A percentile compares a stretch with the other conserved stretches of the same genome.
phyloP scores from a whole-genome alignment of 2,888 invertebrate genomes.

The Heliconius aoede region DNA sequence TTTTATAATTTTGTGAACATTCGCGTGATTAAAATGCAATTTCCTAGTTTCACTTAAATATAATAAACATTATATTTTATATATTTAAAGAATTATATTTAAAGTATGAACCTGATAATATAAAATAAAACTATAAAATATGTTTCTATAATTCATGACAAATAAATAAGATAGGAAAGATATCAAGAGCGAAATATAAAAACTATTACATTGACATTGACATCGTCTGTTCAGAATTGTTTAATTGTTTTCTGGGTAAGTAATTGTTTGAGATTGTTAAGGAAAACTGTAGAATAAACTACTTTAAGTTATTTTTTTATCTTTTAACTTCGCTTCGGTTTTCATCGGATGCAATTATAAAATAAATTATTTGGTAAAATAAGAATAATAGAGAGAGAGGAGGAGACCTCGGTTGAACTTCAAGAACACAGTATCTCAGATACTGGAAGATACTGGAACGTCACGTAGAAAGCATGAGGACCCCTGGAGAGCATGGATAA shows the following conservation, averaged over 20 bases:
- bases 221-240: conserved; percentile 3
- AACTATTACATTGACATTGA: conserved; percentile 24
- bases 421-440: too few relatives aligned
- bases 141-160: background rate
- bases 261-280: conserved; percentile 5
- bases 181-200: conserved; percentile 17
- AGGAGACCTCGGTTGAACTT: too few relatives aligned
- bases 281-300: background rate
- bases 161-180: conserved; percentile 2
- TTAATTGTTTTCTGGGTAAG: conserved; percentile 13
- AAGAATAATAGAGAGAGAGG: too few relatives aligned
- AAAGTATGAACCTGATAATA: too few relatives aligned
- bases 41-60: background rate
- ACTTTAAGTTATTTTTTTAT: background rate
- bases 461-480: too few relatives aligned
- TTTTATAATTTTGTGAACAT: too few relatives aligned
- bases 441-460: too few relatives aligned
- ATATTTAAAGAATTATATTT: too few relatives aligned
- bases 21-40: background rate
- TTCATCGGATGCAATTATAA: background rate
- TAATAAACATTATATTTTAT: too few relatives aligned
- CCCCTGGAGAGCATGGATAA: too few relatives aligned
- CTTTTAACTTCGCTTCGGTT: background rate
- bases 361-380: background rate
- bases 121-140: background rate